Evolutionary conservation across 2,888 invertebrate species (phyloP), one percentile per base, ranked within the genome.

Genomic region (Dilophus febrilis): DNA sequence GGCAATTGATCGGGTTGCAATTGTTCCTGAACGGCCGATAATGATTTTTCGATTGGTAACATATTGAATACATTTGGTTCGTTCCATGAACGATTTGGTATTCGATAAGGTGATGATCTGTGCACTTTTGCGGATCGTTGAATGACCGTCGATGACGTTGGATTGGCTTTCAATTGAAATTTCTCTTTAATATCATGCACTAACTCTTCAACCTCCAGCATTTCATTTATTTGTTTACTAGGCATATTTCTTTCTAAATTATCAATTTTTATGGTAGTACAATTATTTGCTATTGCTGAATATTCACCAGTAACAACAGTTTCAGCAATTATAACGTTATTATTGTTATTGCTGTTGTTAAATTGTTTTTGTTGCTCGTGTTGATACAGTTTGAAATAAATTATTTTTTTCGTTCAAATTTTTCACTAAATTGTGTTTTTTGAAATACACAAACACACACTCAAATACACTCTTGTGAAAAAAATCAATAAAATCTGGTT

Each of bases 141-240:
- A n/a, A n/a, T n/a, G n/a, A n/a, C n/a, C n/a, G n/a, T n/a, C 28
- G 48, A 41, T 39, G 50, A 49, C 45, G 61, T 56, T 32, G 64
- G 65, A 53, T 61, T 64, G 48, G 65, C 63, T 54, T 66, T 64
- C 40, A 74, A 56, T 36, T 72, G 64, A 19, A 77, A 57, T 51
- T 75, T 76, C 51, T 75, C 72, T 53, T 75, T 75, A 43, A 77
- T 74, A 55, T 74, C 74, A 40, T 71, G 66, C 29, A 77, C 75
- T 41, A 77, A 59, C 43, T 72, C 67, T 51, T 76, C 76, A 47
- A 77, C 70, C 52, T 74, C 74, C 46, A 67, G 64, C 12, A 72
- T 58, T 41, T 49, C 50, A 30, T 40, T 42, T 28, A 44, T 42
- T 38, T 50, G 46, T 40, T 48, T 48, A 40, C 48, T 50, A 22